These are phyloP conservation scores for Pseudonaja textilis DNA, from an alignment of 2,113 vertebrate genomes.

Conservation along the genomic window DNA sequence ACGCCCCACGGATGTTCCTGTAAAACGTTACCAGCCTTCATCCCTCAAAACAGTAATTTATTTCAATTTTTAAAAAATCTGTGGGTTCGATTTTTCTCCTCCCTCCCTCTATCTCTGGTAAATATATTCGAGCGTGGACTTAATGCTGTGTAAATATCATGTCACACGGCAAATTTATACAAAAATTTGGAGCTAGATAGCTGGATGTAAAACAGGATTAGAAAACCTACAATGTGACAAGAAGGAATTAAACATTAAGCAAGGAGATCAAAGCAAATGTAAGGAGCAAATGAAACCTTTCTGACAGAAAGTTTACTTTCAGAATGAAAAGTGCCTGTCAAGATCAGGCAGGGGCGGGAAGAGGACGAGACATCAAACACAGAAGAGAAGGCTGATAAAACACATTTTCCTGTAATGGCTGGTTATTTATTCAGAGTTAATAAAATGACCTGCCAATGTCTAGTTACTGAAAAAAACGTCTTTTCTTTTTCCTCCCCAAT, in stretches of 20 bases:
- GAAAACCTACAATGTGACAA: constrained; percentile 37
- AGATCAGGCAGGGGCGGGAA: neutral
- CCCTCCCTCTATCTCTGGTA: constrained; percentile 51
- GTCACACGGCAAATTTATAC: constrained; percentile 41
- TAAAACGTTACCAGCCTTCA: constrained; percentile 36
- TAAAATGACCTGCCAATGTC: neutral
- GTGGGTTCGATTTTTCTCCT: constrained; percentile 57
- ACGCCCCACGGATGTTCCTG: neutral
- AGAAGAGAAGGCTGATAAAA: neutral
- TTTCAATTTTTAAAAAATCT: constrained; percentile 1
- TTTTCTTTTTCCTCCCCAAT: neutral
- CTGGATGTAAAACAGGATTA: constrained; percentile 62
- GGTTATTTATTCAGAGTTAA: neutral
- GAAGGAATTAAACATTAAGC: constrained; percentile 57
- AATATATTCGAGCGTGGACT: constrained; percentile 27
- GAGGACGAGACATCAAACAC: neutral
- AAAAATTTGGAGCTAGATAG: constrained; percentile 48
- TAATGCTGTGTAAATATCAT: constrained; percentile 44
- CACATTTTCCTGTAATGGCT: neutral
- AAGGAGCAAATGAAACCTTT: constrained; percentile 55
- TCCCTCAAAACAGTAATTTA: constrained; percentile 35
- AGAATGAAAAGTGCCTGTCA: constrained; percentile 25
- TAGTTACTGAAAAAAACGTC: neutral
- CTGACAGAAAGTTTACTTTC: constrained; percentile 33
- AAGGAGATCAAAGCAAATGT: constrained; percentile 58